Conservation (phyloP, 2,797 vertebrate species). For the Anisognathus igniventris region DNA sequence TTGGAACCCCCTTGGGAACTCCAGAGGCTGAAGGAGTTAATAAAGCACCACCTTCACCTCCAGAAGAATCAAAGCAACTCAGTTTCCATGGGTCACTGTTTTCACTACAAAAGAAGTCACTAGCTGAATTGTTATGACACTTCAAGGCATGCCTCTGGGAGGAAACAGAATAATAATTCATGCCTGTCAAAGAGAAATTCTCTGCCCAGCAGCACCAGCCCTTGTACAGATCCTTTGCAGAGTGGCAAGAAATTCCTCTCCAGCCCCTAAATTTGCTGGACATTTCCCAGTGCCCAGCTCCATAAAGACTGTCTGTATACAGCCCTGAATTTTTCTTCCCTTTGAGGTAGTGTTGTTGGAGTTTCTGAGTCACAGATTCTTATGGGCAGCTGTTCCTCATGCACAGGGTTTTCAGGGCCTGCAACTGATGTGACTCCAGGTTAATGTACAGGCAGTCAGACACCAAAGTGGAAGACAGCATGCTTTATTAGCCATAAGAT, state of each 20-base stretch:
- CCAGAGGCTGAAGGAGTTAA: not conserved
- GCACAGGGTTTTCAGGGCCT: not conserved
- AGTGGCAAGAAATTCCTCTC: not conserved
- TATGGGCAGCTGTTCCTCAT: not conserved
- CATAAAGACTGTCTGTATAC: not conserved
- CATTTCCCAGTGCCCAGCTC: not conserved
- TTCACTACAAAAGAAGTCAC: not conserved
- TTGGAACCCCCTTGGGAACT: not conserved
- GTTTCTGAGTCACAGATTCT: not conserved
- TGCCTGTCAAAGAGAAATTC: not conserved
- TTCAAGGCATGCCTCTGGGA: not conserved
- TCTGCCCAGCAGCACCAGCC: not conserved
- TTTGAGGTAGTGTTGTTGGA: not conserved
- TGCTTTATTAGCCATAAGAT: not conserved
- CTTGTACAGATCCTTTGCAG: not conserved
- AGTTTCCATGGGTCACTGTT: not conserved
- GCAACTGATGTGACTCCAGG: not conserved
- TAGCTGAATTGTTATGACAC: not conserved
- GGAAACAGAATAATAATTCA: not conserved
- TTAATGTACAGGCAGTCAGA: not conserved
- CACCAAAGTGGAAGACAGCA: not conserved
- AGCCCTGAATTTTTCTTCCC: not conserved
- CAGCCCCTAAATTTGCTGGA: not conserved
- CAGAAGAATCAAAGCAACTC: not conserved
- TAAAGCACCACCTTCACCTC: not conserved